These are phyloP conservation scores for Philaenus spumarius DNA, from an alignment of 1,140 invertebrate species.

Conservation along the genomic window DNA sequence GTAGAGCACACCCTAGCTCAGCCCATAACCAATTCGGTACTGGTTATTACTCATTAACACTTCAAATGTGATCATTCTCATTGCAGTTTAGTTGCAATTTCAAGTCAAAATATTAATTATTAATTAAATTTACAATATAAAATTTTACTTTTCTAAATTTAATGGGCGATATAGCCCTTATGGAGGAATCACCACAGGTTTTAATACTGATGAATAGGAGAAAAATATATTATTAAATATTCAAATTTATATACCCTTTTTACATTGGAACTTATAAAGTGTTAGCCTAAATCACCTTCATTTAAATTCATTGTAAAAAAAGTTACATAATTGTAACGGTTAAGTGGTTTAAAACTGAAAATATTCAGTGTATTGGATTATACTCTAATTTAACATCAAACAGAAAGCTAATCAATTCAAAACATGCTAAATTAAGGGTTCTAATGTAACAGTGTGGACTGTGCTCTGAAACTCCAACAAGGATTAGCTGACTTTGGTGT, in stretches of 20 bases:
- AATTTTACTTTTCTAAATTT: neutral
- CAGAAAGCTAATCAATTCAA: neutral
- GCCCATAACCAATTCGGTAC: no score
- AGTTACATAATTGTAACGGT: neutral
- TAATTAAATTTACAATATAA: neutral
- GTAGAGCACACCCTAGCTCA: no score
- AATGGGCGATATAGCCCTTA: no score
- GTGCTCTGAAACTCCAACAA: conserved; percentile 42
- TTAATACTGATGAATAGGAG: no score
- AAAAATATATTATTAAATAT: no score
- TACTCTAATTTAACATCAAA: neutral
- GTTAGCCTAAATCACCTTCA: neutral
- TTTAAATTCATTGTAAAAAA: conserved; percentile 4
- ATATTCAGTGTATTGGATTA: neutral
- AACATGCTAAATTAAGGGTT: neutral
- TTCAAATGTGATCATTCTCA: no score
- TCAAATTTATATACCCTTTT: neutral
- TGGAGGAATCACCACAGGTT: no score
- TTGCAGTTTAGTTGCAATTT: no score
- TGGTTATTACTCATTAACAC: no score
- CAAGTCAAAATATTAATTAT: neutral
- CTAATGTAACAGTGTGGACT: conserved; percentile 41
- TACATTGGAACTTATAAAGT: neutral
- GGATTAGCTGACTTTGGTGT: conserved; percentile 46
- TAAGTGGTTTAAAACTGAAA: neutral